Evolutionary conservation across 2,113 vertebrate genomes (phyloP).

Genomic region (Columba janthina): DNA sequence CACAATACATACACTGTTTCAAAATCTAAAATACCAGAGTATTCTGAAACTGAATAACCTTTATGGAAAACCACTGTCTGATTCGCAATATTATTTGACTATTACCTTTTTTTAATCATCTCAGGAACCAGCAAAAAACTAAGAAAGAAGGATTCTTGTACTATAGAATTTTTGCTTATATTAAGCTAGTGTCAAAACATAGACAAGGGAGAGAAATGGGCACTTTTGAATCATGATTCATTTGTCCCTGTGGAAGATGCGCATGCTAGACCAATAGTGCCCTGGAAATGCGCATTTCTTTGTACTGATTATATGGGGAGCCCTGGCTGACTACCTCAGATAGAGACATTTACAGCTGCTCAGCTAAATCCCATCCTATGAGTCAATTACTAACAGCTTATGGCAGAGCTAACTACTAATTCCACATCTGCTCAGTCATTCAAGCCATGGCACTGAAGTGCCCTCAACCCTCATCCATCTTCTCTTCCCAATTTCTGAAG

Average conservation of each 20-base stretch:
- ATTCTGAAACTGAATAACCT: neutral
- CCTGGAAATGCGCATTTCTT: neutral
- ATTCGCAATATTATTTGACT: neutral
- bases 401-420: neutral
- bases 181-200: neutral
- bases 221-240: neutral
- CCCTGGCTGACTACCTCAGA: neutral
- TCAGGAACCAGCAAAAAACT: neutral
- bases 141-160: neutral
- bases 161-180: neutral
- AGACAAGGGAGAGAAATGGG: neutral
- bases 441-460: neutral
- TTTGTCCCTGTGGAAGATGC: neutral
- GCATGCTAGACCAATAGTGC: neutral
- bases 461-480: neutral
- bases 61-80: neutral
- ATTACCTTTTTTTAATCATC: neutral
- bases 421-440: conserved; percentile 6
- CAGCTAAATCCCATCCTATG: neutral
- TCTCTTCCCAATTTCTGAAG: neutral
- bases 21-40: neutral
- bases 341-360: neutral
- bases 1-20: neutral
- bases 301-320: neutral
- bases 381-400: neutral